Evolutionary conservation across 2,797 vertebrate species (phyloP), one percentile per base, ranked within the genome.

Genomic region (Arnoldichthys spilopterus): DNA sequence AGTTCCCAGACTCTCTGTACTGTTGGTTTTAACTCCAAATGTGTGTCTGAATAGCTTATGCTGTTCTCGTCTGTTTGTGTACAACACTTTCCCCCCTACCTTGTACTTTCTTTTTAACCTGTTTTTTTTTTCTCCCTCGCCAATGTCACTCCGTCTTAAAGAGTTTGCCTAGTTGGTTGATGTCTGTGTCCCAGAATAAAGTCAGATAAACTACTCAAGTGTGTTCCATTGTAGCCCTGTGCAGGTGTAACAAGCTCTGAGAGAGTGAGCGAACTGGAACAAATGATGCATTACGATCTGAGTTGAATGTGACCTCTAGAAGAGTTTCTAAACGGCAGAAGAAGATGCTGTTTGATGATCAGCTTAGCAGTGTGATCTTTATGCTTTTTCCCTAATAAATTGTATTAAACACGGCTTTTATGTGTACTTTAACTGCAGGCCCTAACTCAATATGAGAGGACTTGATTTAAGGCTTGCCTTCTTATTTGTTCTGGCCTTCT

Each of bases 401-500:
- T 20, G 4, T 13, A 32, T 34, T 71, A 71, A 53, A 54, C 18
- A 47, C 61, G 40, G 26, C 2, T 79, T 62, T 78, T 78, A 63
- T 54, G 15, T 18, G 9, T 18, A 45, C 26, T 30, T 7, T 4
- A 45, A 64, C 32, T 72, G 72, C 34, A 34, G 7, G n/a, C 15
- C 72, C n/a, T 66, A 58, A 34, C 28, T n/a, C n/a, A 28, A 6
- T 43, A 78, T 74, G 63, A 74, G 66, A 74, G 62, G 49, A 16
- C 22, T 32, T n/a, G 18, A 62, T 54, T 72, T 67, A 71, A 26
- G 43, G 22, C 26, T 40, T 68, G 58, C 72, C 72, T 74, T 70
- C 45, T 28, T 34, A 34, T 74, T 81, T 75, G 43, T 76, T 71
- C 69, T 77, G 59, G 63, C 74, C 66, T 64, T 77, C 34, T 63